Evolutionary conservation across 2,888 invertebrate genomes (phyloP), one percentile per base, ranked within the genome.

Genomic region (Ditylenchus weischeri): DNA sequence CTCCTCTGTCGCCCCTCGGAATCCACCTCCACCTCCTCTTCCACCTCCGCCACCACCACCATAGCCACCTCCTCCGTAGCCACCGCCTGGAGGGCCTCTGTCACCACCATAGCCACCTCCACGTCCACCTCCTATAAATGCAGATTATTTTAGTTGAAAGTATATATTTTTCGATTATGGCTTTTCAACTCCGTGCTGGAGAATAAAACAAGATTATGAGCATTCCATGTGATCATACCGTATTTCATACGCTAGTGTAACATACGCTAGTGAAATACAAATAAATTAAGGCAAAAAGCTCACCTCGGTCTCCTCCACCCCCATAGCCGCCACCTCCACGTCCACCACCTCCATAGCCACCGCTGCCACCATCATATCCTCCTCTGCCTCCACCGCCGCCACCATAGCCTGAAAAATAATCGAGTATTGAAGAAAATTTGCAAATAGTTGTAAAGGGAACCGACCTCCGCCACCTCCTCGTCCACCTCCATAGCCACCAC

Each of bases 401-500:
- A 49, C 83, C 83, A 38, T 71, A 54, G 54, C 36, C 57, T n/a
- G 38, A 43, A 49, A 51, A 10, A 38, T 10, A 6, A 21, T 54
- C 6, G 23, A 54, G 18, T 19, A 23, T 23, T 21, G 23, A 6
- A 54, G 1, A 54, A 54, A 10, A 21, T 15, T 6, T 54, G 54
- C 54, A 8, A 66, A 19, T 64, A 58, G 18, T 29, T 29, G 29
- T 2, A 5, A 29, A 29, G 29, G 29, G 29, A 29, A 29, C 29
- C 67, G 51, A 21, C 62, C 62, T 19, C 64, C 48, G 35, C 65
- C 65, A 62, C 66, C 18, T 60, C 68, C 43, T 65, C 68, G 35
- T 19, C 43, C 77, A 0, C 88, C 85, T 65, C 79, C 79, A 0
- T 50, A 18, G 21, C 65, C 35, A 49, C 68, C 50, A n/a, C 66